Base-by-base conservation (phyloP, 2,888 invertebrate species). In the Epirrita christyi region DNA sequence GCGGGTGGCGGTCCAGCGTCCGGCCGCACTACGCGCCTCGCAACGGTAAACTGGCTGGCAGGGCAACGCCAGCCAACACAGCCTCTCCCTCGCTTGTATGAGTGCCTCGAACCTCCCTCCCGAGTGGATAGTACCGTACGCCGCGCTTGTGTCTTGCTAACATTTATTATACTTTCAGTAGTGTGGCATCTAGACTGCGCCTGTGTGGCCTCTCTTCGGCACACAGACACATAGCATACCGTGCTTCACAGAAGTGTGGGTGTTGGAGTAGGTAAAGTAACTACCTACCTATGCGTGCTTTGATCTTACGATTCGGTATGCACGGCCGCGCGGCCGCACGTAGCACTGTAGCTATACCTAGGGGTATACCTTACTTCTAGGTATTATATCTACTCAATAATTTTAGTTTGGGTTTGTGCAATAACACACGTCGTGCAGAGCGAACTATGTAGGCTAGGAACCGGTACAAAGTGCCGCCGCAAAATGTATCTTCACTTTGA, bases 271-370 rank as follows among this genome's bases (percentile, higher is more conserved):
- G 85, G 86, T 87, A 84, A 85, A 85, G 90, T 90, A 75, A 78
- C 71, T 79, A 87, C 86, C 87, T 86, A 89, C 86, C 87, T 86
- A 89, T 86, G 90, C 88, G 89, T 90, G 90, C 91, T 92, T 90
- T 90, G 91, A 91, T 91, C 91, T 91, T 90, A 91, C 83, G 88
- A 91, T 89, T 91, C 86, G 91, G 91, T 90, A 90, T 91, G 89
- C 89, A 88, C 88, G 87, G 87, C 83, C 85, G 88, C 86, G 80
- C 88, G 75, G 83, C 80, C 78, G 85, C 88, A 88, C 88, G 87
- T 88, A 88, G 82, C 78, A 76, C 81, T 81, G 81, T 77, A 78
- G 78, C 83, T 87, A 56, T 88, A 88, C 85, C 86, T 88, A 21
- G 2, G 78, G 78, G 83, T 87, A 56, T 88, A 88, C 85, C 86